A percentile compares a stretch with the other conserved stretches of the same genome.
Conservation (phyloP, 2,797 vertebrate genomes). For the Spheniscus humboldti region DNA sequence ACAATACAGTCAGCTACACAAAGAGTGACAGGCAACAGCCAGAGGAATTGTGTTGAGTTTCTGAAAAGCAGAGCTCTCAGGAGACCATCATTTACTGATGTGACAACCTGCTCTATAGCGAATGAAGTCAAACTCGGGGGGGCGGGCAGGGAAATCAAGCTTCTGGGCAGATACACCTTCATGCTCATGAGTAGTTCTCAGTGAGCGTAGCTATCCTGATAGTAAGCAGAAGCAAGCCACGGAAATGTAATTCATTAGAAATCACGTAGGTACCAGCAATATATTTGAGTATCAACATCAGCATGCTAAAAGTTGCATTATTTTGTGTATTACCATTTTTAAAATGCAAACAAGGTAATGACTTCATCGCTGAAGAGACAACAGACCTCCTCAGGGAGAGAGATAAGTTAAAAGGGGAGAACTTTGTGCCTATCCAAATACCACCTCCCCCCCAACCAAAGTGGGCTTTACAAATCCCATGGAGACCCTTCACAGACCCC, state of each 20-base stretch:
- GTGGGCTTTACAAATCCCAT: not conserved
- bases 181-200: not conserved
- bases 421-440: not conserved
- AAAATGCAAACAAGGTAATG: not conserved
- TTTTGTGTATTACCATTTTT: not conserved
- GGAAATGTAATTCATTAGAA: not conserved
- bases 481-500: not conserved
- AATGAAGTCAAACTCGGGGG: not conserved
- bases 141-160: not conserved
- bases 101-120: not conserved
- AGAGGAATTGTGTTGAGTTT: not conserved
- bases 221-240: not conserved
- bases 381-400: not conserved
- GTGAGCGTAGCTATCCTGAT: not conserved
- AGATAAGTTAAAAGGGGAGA: not conserved
- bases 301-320: not conserved
- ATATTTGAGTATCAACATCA: not conserved
- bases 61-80: not conserved
- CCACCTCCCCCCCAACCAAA: not conserved
- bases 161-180: not conserved
- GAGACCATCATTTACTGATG: not conserved
- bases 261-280: not conserved
- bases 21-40: not conserved
- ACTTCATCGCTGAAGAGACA: not conserved
- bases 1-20: fast-evolving